These are phyloP conservation scores for Dromaius novaehollandiae DNA, from an alignment of 2,113 vertebrate genomes.

Conservation along the genomic window DNA sequence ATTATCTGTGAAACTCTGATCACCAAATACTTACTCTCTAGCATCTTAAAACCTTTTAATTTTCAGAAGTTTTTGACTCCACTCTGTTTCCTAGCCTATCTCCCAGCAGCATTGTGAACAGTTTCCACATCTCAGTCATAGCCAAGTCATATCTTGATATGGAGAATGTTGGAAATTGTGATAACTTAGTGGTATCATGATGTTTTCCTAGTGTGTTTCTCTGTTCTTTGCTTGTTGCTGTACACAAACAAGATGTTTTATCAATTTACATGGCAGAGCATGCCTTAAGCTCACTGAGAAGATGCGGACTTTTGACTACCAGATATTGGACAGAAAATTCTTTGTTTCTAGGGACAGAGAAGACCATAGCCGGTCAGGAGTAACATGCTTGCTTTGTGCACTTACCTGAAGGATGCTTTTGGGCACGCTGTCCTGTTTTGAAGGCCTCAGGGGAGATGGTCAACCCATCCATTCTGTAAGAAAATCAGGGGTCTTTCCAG, in stretches of 20 bases:
- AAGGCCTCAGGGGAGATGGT: neutral
- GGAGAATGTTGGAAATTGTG: neutral
- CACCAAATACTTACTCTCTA: neutral
- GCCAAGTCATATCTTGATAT: no score
- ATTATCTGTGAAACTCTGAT: rapidly evolving
- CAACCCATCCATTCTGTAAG: neutral
- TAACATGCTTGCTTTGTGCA: neutral
- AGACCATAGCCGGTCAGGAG: rapidly evolving
- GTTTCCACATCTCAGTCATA: rapidly evolving
- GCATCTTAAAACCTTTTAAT: rapidly evolving
- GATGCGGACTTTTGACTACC: neutral
- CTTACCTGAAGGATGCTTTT: neutral
- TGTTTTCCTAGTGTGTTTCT: rapidly evolving
- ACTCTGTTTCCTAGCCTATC: neutral
- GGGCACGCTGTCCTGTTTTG: neutral
- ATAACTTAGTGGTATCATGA: neutral
- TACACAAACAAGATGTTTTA: neutral
- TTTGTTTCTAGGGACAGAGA: neutral
- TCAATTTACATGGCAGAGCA: neutral
- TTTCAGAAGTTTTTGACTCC: neutral
- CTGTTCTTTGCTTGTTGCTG: no score
- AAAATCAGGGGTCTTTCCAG: neutral
- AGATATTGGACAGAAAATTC: neutral
- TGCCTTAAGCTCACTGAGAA: neutral
- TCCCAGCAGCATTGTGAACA: rapidly evolving